Percentiles rank a stretch among this genome's conserved stretches.
These are phyloP conservation scores for Frankliniella intonsa DNA, from an alignment of 2,888 invertebrate species.

Conservation along the genomic window DNA sequence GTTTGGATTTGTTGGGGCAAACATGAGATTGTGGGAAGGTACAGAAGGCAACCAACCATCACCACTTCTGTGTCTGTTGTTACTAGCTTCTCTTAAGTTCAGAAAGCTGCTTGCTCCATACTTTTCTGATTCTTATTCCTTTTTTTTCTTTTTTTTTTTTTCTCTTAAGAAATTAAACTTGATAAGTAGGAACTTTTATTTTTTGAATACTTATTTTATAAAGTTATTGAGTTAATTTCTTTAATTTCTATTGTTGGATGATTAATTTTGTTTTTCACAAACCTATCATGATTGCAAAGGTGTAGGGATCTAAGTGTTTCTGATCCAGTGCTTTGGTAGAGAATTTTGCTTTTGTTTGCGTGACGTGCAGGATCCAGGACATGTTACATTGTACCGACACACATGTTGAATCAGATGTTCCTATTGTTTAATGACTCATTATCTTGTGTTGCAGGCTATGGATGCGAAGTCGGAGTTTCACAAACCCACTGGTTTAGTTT, in stretches of 20 bases:
- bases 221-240: background rate
- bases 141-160: background rate
- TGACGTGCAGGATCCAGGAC: background rate
- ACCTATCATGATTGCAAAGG: slow-evolving; percentile 52
- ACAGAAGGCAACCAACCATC: too few relatives aligned
- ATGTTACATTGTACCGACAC: slow-evolving; percentile 15
- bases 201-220: too few relatives aligned
- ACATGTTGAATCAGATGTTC: background rate
- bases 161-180: background rate
- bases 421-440: slow-evolving; percentile 28
- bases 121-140: background rate
- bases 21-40: too few relatives aligned
- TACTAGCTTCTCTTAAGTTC: too few relatives aligned
- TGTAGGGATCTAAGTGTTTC: slow-evolving; percentile 58
- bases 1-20: too few relatives aligned
- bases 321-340: background rate
- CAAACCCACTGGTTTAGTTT: slow-evolving; percentile 68
- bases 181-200: too few relatives aligned
- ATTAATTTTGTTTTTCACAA: slow-evolving; percentile 43
- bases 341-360: background rate
- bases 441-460: slow-evolving; percentile 52
- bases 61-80: too few relatives aligned
- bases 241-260: slow-evolving; percentile 33
- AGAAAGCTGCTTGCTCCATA: too few relatives aligned
- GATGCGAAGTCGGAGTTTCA: slow-evolving; percentile 56